Base-by-base conservation (phyloP, 2,888 invertebrate genomes). In the Lordiphosa fenestrarum region DNA sequence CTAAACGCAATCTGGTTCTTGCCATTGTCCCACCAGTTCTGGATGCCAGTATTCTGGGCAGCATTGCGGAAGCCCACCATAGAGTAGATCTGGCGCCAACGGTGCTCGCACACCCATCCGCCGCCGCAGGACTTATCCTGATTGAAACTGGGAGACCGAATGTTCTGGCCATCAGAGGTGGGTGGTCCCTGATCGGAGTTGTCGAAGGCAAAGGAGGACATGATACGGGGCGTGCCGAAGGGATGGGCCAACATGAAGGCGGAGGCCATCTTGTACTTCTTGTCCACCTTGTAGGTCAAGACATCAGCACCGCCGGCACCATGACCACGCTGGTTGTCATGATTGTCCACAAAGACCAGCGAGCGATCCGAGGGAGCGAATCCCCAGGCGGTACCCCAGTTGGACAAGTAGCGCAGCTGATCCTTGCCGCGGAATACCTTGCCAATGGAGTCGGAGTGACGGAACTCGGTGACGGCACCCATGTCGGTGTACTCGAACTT, bases 241-340 rank as follows among this genome's bases (percentile, higher is more conserved):
- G 95, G 93, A 92, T 95, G 94, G 0, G 97, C 96, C 88, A 98
- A 90, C 94, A 95, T 96, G 88, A 97, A 97, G 0, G 95, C 95
- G 3, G 93, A 93, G 0, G 97, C 97, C 91, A 91, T 94, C 88
- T 93, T 95, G 89, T 95, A 95, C 10, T 90, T 90, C 81, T 91
- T 93, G 0, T 94, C n/a, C 1, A 90, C 87, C 78, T 94, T 95
- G 88, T 95, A 92, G 2, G 93, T 95, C 7, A 96, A 90, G 40
- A 95, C 92, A 59, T 89, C 86, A 6, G 89, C 91, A 44, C 92
- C 92, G 6, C 90, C 90, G 44, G 92, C 93, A 48, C 93, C 93
- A 67, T 94, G 93, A 3, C 94, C 94, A 84, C 97, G 92, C 88
- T 97, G 96, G 86, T 95, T 96, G 87, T 98, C 98, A 85, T 98